A percentile compares a stretch with the other conserved stretches of the same genome.
Conservation (phyloP, 2,797 vertebrate genomes). For the Notoglanidium macrostoma region DNA sequence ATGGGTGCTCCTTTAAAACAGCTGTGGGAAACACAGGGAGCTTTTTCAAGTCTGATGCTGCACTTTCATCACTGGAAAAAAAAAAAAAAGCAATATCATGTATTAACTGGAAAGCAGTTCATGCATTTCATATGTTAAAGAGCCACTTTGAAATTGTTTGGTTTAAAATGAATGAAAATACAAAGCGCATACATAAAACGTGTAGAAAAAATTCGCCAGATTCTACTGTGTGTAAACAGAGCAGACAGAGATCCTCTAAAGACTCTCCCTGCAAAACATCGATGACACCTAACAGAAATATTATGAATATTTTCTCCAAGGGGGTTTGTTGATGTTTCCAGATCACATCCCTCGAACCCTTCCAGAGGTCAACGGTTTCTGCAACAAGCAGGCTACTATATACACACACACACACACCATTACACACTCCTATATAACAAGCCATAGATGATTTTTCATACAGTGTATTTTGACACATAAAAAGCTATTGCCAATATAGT, state of each 20-base stretch:
- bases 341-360: neutral
- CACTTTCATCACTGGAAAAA: conserved; percentile 80
- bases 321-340: conserved; percentile 4
- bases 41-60: conserved; percentile 87
- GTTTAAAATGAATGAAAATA: neutral
- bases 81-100: conserved; percentile 35
- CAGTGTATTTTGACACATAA: neutral
- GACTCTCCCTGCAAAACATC: neutral
- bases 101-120: neutral
- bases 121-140: neutral
- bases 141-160: neutral
- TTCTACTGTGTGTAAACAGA: neutral
- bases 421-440: neutral
- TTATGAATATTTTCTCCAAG: neutral
- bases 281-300: neutral
- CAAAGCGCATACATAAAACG: too few relatives aligned
- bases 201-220: too few relatives aligned
- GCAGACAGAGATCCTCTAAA: neutral
- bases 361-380: neutral
- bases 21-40: conserved; percentile 89
- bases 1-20: conserved; percentile 93
- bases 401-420: neutral
- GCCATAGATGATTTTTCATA: neutral
- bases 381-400: neutral
- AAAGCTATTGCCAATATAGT: conserved; percentile 26